Base-by-base conservation (phyloP, 2,888 invertebrate genomes). In the Agelastica alni region DNA sequence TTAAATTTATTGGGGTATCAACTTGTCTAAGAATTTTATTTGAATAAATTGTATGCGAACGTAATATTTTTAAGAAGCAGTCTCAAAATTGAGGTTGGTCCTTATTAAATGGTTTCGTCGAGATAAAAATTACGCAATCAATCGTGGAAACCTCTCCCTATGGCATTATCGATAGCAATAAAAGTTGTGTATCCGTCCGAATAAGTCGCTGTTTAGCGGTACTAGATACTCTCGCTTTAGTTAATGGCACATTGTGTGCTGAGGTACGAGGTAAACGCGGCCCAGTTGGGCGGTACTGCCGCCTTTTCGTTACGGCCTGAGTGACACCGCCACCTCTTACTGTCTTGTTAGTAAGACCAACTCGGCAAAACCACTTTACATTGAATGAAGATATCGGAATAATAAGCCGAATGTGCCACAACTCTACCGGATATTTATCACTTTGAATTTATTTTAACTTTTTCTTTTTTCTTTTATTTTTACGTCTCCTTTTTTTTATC, bases 191-290 rank as follows among this genome's bases (percentile, higher is more conserved):
- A 7, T 39, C 9, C 37, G 37, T 39, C 56, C 34, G 42, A 36
- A 53, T 42, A 41, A 47, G 53, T 47, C 47, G 47, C 41, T 53
- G 42, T 48, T 48, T 48, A 48, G 48, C 48, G 48, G 48, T 48
- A 48, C 48, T 48, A 56, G 58, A 60, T n/a, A n/a, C n/a, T 61
- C 51, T 66, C 39, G 30, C 30, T 39, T n/a, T 48, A 30, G 67
- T 74, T 75, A 75, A 75, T 75, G 74, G 78, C 81, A 82, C 83
- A 83, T 83, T 83, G 79, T 78, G 79, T 78, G 79, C 78, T 77
- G 77, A 77, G 76, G 78, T 78, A 72, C 72, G 74, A 70, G 58
- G 67, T 64, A 59, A 58, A 61, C 63, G 67, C 66, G 60, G 61
- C 65, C 69, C 66, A 57, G 64, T 68, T 70, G 73, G 73, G 75